phyloP scores from a whole-genome alignment of 2,113 vertebrate genomes.

The Ceyx margarethae region DNA sequence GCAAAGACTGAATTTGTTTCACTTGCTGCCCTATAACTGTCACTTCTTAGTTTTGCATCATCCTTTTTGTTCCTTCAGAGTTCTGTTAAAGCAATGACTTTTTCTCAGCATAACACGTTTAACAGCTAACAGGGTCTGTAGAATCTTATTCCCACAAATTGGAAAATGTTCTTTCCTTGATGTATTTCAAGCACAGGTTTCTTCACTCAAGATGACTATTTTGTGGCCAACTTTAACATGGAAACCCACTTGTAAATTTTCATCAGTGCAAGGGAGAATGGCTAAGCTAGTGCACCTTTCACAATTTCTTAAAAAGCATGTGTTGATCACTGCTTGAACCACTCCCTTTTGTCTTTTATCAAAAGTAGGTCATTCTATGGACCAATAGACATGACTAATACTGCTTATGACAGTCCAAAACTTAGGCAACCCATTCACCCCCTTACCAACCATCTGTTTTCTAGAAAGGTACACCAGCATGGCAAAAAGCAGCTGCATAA shows the following conservation, averaged over 20 bases:
- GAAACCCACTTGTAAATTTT: not conserved
- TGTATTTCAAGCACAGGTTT: not conserved
- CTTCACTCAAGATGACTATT: not conserved
- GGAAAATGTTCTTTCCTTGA: not conserved
- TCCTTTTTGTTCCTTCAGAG: not conserved
- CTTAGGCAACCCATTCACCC: not conserved
- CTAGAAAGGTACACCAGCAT: not conserved
- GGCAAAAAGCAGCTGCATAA: not conserved
- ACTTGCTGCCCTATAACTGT: not conserved
- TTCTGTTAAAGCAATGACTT: not conserved
- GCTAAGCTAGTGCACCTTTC: not conserved
- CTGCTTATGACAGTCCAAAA: not conserved
- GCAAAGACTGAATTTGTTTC: not conserved
- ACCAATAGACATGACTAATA: not conserved
- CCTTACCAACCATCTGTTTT: not conserved
- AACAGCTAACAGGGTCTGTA: not conserved
- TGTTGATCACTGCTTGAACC: not conserved
- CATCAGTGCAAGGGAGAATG: not conserved
- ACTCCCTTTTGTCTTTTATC: not conserved
- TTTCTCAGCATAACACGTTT: not conserved
- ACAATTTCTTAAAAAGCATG: not conserved
- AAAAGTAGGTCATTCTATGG: not conserved
- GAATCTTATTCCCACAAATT: not conserved
- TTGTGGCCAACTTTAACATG: not conserved
- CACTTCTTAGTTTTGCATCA: slow-evolving; percentile 13